Base-by-base conservation (phyloP, 2,888 invertebrate species). In the Morpho deidamia region DNA sequence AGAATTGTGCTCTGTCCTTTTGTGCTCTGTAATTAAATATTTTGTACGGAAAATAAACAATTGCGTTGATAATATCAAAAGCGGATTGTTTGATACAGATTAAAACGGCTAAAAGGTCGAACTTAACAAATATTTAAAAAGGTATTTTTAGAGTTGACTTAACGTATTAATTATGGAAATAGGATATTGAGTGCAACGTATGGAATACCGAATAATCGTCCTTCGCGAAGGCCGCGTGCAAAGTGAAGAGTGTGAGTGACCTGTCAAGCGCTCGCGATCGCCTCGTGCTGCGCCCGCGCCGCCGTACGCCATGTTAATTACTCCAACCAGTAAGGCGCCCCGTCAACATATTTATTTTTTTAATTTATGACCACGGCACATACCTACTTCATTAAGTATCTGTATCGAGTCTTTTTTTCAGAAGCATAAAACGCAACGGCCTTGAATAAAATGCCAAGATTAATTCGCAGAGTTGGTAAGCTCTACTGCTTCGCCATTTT, bases 321-420 rank as follows among this genome's bases (percentile, higher is more conserved):
- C 82, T 74, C 78, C 77, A 65, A 78, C 82, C 85, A 82, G 83
- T 86, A 87, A 83, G 80, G 79, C 75, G 79, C 76, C 72, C 76
- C 71, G 73, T 81, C 83, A 78, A 83, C 78, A 77, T 81, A 75
- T 74, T 79, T 78, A 72, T 76, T 81, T 79, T 61, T 81, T 80
- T 69, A 74, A 72, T 73, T 75, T 77, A 79, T 76, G 74, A 77
- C 79, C 80, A 70, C 70, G 69, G 71, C 72, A 70, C 72, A 74
- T 74, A 75, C 70, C 64, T 64, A 74, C 76, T 76, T 79, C 71
- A 78, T 79, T 82, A 78, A 77, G 72, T 70, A 74, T 74, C 71
- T 75, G 68, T 75, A 73, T 69, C 70, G 67, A 68, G 63, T 57
- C 55, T 71, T 72, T 59, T 76, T 76, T 70, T 70, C 69, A 70